phyloP scores from a whole-genome alignment of 2,113 vertebrate species.

The Alexandromys fortis region DNA sequence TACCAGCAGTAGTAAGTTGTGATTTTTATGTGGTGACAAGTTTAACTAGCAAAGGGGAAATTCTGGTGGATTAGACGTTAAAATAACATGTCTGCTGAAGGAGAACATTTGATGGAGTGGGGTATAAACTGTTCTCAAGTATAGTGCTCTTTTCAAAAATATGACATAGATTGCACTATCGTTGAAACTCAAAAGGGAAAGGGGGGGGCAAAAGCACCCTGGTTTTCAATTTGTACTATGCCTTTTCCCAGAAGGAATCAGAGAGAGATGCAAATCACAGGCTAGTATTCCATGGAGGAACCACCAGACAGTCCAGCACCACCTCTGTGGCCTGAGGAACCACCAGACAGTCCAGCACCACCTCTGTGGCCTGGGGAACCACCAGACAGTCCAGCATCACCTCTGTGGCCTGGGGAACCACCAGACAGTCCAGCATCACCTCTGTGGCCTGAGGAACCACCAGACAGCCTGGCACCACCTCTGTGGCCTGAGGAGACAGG shows the following conservation, averaged over 20 bases:
- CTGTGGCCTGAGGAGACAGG: neutral
- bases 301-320: neutral
- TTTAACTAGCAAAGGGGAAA: constrained; percentile 50
- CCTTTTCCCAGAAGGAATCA: constrained; percentile 11
- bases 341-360: no score
- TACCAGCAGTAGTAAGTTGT: constrained; percentile 33
- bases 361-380: no score
- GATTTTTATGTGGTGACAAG: constrained; percentile 61
- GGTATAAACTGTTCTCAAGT: constrained; percentile 34
- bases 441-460: no score
- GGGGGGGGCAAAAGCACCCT: neutral
- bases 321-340: no score
- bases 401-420: neutral
- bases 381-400: no score
- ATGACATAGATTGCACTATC: neutral
- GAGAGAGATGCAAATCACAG: neutral
- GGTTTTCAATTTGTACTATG: constrained; percentile 20
- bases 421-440: neutral
- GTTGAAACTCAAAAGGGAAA: neutral
- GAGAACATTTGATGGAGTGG: constrained; percentile 44
- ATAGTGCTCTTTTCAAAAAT: constrained; percentile 32
- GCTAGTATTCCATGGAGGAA: neutral
- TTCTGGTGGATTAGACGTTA: constrained; percentile 27
- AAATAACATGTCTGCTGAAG: constrained; percentile 49
- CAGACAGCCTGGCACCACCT: no score